phyloP scores from a whole-genome alignment of 2,113 vertebrate genomes.

The Malurus melanocephalus region DNA sequence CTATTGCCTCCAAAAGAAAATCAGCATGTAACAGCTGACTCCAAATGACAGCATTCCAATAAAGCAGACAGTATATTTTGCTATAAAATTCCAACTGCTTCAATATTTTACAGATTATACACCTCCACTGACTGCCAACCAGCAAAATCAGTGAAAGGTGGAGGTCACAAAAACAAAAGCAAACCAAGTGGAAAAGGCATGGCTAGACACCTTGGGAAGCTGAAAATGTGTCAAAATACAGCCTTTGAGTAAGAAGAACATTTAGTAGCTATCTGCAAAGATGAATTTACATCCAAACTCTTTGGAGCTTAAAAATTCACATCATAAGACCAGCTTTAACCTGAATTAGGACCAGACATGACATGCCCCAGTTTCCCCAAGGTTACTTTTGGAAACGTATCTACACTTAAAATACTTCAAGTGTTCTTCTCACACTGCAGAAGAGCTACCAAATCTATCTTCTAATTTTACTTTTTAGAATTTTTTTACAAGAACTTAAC shows the following conservation, averaged over 20 bases:
- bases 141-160: not conserved
- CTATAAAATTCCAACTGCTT: not conserved
- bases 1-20: not conserved
- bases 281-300: not conserved
- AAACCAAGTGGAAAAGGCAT: not conserved
- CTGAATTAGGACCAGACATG: conserved; percentile 27
- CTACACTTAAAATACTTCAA: not conserved
- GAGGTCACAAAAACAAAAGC: not conserved
- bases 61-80: not conserved
- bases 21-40: not conserved
- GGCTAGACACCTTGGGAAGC: not conserved
- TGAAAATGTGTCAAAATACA: not conserved
- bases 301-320: not conserved
- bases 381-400: conserved; percentile 5
- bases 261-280: not conserved
- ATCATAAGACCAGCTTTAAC: not conserved
- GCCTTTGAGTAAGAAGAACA: not conserved
- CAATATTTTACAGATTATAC: not conserved
- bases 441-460: not conserved
- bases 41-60: not conserved
- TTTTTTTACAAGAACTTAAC: not conserved
- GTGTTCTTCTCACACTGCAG: not conserved
- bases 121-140: not conserved
- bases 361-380: conserved; percentile 37
- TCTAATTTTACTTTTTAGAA: not conserved